phyloP scores from a whole-genome alignment of 2,888 invertebrate species.

The Meteorus cinctellus region DNA sequence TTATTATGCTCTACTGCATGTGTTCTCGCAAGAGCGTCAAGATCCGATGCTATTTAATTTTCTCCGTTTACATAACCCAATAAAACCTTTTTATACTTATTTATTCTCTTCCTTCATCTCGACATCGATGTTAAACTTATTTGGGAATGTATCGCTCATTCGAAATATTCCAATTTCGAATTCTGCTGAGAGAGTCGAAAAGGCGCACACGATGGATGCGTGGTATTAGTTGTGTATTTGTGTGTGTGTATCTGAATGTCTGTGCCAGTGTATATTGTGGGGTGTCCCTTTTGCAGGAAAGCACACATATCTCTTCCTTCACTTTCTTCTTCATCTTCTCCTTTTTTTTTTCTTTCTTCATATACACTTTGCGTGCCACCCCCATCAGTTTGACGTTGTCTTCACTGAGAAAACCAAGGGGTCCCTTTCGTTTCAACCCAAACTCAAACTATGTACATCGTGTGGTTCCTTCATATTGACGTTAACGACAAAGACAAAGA shows the following conservation, averaged over 20 bases:
- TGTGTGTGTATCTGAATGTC: neutral
- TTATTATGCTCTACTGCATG: too few species aligned
- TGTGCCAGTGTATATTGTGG: too few species aligned
- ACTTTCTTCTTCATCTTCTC: neutral
- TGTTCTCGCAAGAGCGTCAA: too few species aligned
- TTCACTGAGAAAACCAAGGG: constrained; percentile 43
- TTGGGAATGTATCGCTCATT: constrained; percentile 15
- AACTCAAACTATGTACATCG: constrained; percentile 29
- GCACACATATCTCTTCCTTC: constrained; percentile 1
- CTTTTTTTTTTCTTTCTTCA: neutral
- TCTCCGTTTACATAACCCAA: neutral
- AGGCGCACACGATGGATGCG: neutral
- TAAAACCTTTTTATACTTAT: neutral
- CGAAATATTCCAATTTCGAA: constrained; percentile 28
- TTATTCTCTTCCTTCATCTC: neutral
- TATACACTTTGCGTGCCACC: too few species aligned
- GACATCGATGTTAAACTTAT: neutral
- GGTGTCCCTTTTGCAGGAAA: neutral
- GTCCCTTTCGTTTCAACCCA: constrained; percentile 48
- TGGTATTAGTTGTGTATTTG: neutral
- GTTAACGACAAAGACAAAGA: constrained; percentile 9
- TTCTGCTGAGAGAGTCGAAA: constrained; percentile 14
- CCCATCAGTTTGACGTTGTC: constrained; percentile 23
- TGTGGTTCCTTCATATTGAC: constrained; percentile 21
- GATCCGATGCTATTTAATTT: too few species aligned